These are phyloP conservation scores for Zaprionus capensis DNA, from an alignment of 1,140 invertebrate species.

Conservation along the genomic window DNA sequence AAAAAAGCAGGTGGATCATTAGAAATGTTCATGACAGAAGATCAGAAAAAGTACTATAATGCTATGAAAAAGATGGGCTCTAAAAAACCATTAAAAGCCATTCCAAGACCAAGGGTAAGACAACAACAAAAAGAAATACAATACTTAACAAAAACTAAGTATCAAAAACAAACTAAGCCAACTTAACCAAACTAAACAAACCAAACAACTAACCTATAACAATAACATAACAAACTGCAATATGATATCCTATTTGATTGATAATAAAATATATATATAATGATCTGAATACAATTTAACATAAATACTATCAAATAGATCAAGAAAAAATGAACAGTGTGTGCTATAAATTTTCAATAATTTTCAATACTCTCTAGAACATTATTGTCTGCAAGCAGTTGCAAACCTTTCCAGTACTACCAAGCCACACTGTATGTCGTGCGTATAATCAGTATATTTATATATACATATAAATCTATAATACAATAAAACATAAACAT, in stretches of 20 bases:
- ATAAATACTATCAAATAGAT: neutral
- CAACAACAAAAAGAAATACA: slow-evolving; percentile 67
- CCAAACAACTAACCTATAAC: slow-evolving; percentile 9
- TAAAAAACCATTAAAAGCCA: slow-evolving; percentile 98
- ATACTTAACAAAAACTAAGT: slow-evolving; percentile 35
- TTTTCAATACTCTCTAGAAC: neutral
- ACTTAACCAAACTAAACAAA: slow-evolving; percentile 21
- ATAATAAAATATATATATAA: neutral
- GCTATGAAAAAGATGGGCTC: slow-evolving; percentile 99
- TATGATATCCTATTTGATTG: neutral
- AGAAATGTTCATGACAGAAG: slow-evolving; percentile 99
- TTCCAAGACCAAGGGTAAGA: slow-evolving; percentile 96
- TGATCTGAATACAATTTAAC: neutral
- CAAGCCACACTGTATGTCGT: neutral
- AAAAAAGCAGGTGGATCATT: slow-evolving; percentile 99
- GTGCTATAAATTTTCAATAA: slow-evolving; percentile 1
- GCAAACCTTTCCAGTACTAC: neutral
- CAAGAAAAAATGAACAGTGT: slow-evolving; percentile 6
- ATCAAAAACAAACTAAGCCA: slow-evolving; percentile 21
- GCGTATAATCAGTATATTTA: slow-evolving; percentile 17
- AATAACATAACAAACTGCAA: neutral
- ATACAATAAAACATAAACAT: slow-evolving; percentile 24
- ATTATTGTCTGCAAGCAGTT: neutral
- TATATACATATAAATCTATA: neutral
- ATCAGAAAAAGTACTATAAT: slow-evolving; percentile 99